phyloP scores from a whole-genome alignment of 2,888 invertebrate genomes.

The Amphipoea lucens region DNA sequence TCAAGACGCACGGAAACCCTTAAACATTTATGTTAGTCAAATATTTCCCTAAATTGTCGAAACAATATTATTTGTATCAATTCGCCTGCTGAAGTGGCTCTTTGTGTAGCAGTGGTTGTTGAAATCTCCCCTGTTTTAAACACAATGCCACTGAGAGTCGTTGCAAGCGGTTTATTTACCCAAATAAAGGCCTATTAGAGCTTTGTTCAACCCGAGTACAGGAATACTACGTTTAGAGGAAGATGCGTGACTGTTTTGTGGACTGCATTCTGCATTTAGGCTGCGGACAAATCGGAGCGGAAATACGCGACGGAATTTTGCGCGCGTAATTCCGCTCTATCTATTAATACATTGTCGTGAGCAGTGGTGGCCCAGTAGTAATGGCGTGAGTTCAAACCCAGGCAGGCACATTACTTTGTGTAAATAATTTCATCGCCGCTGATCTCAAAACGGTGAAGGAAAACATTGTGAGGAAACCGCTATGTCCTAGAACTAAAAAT shows the following conservation, averaged over 20 bases:
- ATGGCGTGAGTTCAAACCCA: not conserved
- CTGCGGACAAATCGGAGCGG: not conserved
- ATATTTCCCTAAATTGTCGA: constrained; percentile 18
- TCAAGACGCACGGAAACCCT: not conserved
- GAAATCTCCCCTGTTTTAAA: constrained; percentile 39
- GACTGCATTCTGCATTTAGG: constrained; percentile 22
- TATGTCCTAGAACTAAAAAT: not conserved
- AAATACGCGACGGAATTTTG: not conserved
- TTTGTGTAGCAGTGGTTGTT: constrained; percentile 47
- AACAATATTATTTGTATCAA: constrained; percentile 53
- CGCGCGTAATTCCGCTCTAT: not conserved
- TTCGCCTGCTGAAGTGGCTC: constrained; percentile 36
- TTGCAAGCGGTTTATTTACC: constrained; percentile 52
- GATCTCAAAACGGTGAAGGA: not conserved
- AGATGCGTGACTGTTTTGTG: constrained; percentile 18
- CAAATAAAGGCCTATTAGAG: constrained; percentile 50
- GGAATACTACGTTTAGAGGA: constrained; percentile 18
- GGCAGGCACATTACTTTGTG: not conserved
- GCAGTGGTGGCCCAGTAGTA: not conserved
- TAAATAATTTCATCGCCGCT: not conserved
- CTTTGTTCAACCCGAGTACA: constrained; percentile 33
- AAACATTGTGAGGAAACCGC: not conserved
- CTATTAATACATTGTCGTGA: not conserved
- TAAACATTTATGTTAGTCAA: not conserved
- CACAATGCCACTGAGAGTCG: constrained; percentile 39